Evolutionary conservation across 2,797 vertebrate species (phyloP).

Genomic region (Malurus leucopterus): DNA sequence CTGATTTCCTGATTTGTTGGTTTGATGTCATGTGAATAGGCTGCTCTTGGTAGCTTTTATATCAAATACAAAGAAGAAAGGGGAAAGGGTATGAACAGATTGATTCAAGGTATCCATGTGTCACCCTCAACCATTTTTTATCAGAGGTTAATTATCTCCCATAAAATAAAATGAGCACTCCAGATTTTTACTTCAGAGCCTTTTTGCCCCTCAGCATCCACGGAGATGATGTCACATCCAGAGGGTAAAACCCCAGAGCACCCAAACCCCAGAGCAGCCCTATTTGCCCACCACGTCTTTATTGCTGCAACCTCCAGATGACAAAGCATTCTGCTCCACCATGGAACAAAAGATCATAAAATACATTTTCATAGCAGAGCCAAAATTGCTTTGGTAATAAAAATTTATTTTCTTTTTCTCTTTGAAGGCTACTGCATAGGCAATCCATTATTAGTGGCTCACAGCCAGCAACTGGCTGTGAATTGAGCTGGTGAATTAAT

Average conservation of each 20-base stretch:
- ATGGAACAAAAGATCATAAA: neutral
- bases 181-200: neutral
- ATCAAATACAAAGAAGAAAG: neutral
- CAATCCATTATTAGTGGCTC: conserved; percentile 30
- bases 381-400: conserved; percentile 13
- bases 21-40: neutral
- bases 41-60: neutral
- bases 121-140: neutral
- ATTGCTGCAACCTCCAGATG: neutral
- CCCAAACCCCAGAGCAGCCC: neutral
- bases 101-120: neutral
- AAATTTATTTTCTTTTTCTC: conserved; percentile 12
- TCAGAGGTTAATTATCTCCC: neutral
- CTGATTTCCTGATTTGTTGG: neutral
- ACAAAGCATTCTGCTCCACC: neutral
- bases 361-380: neutral
- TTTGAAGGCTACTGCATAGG: conserved; percentile 11
- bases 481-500: conserved; percentile 15
- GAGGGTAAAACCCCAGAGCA: neutral
- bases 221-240: neutral
- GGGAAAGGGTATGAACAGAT: neutral
- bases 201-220: neutral
- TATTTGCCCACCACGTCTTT: neutral
- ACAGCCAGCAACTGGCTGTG: neutral
- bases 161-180: neutral